Conservation (phyloP, 2,113 vertebrate genomes). For the Macquaria australasica region DNA sequence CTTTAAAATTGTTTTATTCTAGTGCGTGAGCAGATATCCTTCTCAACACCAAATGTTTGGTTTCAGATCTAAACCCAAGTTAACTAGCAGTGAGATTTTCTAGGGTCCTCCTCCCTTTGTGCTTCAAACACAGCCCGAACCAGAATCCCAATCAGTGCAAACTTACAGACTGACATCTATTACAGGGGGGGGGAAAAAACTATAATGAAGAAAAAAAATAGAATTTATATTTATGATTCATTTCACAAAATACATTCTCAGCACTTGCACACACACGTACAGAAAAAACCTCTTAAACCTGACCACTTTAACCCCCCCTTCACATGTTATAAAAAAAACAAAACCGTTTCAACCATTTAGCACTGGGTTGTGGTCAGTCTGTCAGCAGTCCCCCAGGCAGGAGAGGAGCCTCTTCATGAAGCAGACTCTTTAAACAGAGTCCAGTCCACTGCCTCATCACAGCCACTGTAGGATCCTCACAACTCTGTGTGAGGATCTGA, state of each 20-base stretch:
- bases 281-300: slow-evolving; percentile 4
- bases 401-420: slow-evolving; percentile 43
- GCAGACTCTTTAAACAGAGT: slow-evolving; percentile 85
- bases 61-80: not conserved
- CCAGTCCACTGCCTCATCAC: slow-evolving; percentile 2
- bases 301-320: not conserved
- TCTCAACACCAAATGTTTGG: slow-evolving; percentile 14
- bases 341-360: slow-evolving; percentile 5
- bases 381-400: slow-evolving; percentile 28
- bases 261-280: slow-evolving; percentile 1
- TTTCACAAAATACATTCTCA: slow-evolving; percentile 54
- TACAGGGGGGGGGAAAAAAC: slow-evolving; percentile 11
- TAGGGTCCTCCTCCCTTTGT: slow-evolving; percentile 26
- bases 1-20: not conserved
- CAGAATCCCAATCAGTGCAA: slow-evolving; percentile 71
- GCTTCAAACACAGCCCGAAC: slow-evolving; percentile 51
- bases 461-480: slow-evolving; percentile 59
- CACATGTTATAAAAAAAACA: slow-evolving; percentile 40
- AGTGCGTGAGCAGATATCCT: not conserved
- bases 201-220: not conserved
- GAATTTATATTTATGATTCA: slow-evolving; percentile 8
- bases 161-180: slow-evolving; percentile 25
- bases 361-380: slow-evolving; percentile 29
- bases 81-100: slow-evolving; percentile 5
- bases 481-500: slow-evolving; percentile 81